Conservation (phyloP, 1,140 invertebrate genomes). For the Tetraneura akinire region DNA sequence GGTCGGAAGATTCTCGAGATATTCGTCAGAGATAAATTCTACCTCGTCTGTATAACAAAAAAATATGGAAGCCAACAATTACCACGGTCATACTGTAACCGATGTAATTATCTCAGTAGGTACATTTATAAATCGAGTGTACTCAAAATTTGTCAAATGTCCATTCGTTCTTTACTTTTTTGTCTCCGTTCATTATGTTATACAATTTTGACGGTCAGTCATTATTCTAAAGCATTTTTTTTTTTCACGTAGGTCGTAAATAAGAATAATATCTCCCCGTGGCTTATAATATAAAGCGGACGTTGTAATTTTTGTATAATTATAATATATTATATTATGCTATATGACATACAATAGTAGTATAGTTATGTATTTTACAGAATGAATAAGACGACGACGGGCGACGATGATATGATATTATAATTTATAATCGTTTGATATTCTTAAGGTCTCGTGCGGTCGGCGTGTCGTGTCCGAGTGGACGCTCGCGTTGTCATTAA, state of each 20-base stretch:
- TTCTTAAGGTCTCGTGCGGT: neutral
- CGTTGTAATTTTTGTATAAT: neutral
- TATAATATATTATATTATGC: neutral
- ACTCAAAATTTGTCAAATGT: too few relatives aligned
- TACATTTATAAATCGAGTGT: too few relatives aligned
- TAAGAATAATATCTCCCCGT: neutral
- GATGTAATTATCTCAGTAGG: too few relatives aligned
- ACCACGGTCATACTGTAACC: too few relatives aligned
- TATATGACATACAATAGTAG: too few relatives aligned
- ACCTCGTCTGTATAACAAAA: too few relatives aligned
- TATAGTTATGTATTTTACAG: neutral
- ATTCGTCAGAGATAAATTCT: too few relatives aligned
- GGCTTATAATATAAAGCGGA: neutral
- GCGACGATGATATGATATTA: neutral
- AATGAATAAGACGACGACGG: neutral
- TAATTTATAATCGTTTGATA: neutral
- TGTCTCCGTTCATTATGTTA: neutral
- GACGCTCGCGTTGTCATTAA: neutral
- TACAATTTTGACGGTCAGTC: neutral
- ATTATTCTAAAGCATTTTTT: neutral
- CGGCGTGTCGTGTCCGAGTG: constrained; percentile 4
- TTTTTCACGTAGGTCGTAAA: neutral
- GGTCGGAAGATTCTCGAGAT: too few relatives aligned
- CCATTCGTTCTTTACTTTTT: neutral
- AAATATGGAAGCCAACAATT: too few relatives aligned